Base-by-base conservation (phyloP, 2,113 vertebrate species). In the Peromyscus leucopus region DNA sequence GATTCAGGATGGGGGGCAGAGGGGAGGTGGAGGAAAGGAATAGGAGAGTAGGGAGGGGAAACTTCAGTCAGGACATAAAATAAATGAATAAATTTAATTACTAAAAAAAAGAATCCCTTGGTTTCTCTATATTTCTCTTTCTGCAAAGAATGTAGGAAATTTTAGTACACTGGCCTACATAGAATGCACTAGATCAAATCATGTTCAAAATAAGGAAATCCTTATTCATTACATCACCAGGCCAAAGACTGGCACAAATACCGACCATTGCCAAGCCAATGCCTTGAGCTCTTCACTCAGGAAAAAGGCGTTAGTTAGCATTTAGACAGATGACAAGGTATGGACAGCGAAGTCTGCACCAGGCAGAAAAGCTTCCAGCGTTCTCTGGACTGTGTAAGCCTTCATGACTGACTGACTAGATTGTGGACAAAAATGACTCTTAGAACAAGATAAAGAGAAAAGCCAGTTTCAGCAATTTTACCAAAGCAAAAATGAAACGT, bases 341-440 rank as follows among this genome's bases (percentile, higher is more conserved):
- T 74, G 72, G 94, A 94, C 91, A 96, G 96, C 83, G 72, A 95
- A 74, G 85, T 79, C 80, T 86, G 96, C 92, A 88, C 72, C 76
- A 0, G 0, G 67, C 55, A 89, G 97, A 89, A 93, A 95, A 67
- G 80, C 74, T 28, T n/a, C 13, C 74, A 55, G 91, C 7, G 0
- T 78, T 90, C 96, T 95, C 79, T 83, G 86, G 91, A 85, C 95
- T 95, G 93, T 95, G 65, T 76, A 69, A 94, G 75, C 94, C 79
- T 97, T 98, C 93, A 89, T 93, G 95, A 97, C 89, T 90, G 89
- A 86, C 93, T 97, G 95, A 90, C 46, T 87, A 96, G 85, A 89
- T 74, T n/a, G 26, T 39, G 1, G 87, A 93, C 90, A 94, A 89
- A 96, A 96, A 71, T 88, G 85, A 89, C 92, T 91, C 94, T 78